Base-by-base conservation (phyloP, 1,140 invertebrate species). In the Patella vulgata region DNA sequence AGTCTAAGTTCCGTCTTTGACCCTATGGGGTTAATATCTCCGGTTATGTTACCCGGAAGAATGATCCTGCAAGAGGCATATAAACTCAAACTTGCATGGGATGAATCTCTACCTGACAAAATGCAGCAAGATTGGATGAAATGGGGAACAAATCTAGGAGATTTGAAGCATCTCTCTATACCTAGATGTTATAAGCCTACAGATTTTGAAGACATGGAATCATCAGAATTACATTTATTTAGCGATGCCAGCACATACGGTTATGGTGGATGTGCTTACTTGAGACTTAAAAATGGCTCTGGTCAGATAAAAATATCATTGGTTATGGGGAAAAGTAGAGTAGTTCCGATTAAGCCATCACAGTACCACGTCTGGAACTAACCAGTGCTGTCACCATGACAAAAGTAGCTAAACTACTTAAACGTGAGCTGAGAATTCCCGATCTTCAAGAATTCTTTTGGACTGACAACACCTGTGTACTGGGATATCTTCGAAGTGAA, bases 181-280 rank as follows among this genome's bases (percentile, higher is more conserved):
- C 12, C 23, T n/a, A 36, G 70, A 43, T 66, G 58, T 59, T 43
- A 53, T 17, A 57, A 68, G 6, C 62, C 68, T n/a, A n/a, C 36
- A 2, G 43, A 47, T 8, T 76, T 76, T 65, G 69, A 63, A 1
- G 28, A 57, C 0, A 9, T 58, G 0, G 27, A 21, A 33, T 2
- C 8, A 0, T 30, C 44, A 21, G 53, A 72, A 33, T 23, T 70
- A 4, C 68, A 75, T 50, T 51, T 70, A 31, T 75, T 78, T 39
- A 68, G 71, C 31, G 69, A 75, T 60, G 75, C 67, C 9, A 70
- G 66, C 54, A 48, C 12, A 1, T 23, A 1, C n/a, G 66, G 61
- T 2, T 72, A 78, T 64, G 71, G 69, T 39, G 54, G 66, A 50
- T 69, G 68, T 12, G 62, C 67, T 21, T 75, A 71, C 46, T 6